phyloP scores from a whole-genome alignment of 2,113 vertebrate genomes.

The Ascaphus truei region DNA sequence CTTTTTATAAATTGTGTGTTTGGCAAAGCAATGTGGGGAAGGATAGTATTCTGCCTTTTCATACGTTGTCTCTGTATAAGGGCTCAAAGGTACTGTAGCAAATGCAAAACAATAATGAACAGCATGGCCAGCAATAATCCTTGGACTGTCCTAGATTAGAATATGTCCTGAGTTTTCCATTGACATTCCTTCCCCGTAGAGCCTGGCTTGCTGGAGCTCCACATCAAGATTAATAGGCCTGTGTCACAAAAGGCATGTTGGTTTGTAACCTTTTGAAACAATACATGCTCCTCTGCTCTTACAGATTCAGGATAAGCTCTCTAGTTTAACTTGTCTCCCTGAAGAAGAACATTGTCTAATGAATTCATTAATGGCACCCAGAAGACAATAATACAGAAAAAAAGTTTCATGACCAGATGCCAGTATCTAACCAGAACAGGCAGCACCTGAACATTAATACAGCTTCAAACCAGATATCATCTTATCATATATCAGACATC shows the following conservation, averaged over 20 bases:
- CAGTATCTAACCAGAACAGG: no score
- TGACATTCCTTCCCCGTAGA: slow-evolving; percentile 13
- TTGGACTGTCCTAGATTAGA: slow-evolving; percentile 5
- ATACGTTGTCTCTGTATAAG: not conserved
- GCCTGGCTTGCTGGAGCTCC: not conserved
- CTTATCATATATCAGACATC: not conserved
- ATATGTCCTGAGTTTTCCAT: slow-evolving; percentile 2
- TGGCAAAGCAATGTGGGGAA: no score
- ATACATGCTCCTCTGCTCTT: not conserved
- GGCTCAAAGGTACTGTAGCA: slow-evolving; percentile 4
- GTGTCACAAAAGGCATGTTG: slow-evolving; percentile 10
- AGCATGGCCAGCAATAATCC: slow-evolving; percentile 14
- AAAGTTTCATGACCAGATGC: not conserved
- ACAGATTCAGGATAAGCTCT: not conserved
- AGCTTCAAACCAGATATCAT: no score
- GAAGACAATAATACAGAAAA: not conserved
- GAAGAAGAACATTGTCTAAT: not conserved
- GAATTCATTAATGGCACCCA: not conserved
- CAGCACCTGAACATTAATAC: no score
- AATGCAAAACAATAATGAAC: slow-evolving; percentile 19
- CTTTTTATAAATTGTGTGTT: no score
- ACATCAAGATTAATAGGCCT: slow-evolving; percentile 23
- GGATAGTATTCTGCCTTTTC: no score
- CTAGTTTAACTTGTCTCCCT: not conserved
- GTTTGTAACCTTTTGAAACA: not conserved